A percentile compares a stretch with the other conserved stretches of the same genome.
phyloP scores from a whole-genome alignment of 2,113 vertebrate species.

The Malurus elegans region DNA sequence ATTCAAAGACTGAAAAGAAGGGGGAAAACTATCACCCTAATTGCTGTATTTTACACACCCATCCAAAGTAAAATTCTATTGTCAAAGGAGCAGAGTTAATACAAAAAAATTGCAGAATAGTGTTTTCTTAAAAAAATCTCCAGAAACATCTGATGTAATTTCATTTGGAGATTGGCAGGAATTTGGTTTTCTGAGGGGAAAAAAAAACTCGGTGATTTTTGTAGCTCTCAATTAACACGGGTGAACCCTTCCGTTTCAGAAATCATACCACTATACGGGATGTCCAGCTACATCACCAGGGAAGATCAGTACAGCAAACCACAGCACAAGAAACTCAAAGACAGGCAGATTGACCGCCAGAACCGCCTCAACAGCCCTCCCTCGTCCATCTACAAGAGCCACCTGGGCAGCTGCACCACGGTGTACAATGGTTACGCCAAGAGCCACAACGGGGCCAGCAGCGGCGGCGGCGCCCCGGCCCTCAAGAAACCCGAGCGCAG shows the following conservation, averaged over 20 bases:
- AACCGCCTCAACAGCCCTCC: slow-evolving; percentile 94
- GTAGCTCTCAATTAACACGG: rapidly evolving
- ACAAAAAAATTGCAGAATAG: not conserved
- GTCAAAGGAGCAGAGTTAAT: not conserved
- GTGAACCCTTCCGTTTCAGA: slow-evolving; percentile 67
- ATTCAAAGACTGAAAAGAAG: not conserved
- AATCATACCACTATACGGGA: slow-evolving; percentile 94
- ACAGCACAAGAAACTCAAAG: slow-evolving; percentile 93
- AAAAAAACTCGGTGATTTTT: not conserved
- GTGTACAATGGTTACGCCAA: slow-evolving; percentile 88
- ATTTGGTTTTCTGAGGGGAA: not conserved
- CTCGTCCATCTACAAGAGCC: slow-evolving; percentile 87
- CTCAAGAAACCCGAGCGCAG: slow-evolving; percentile 86
- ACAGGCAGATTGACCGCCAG: slow-evolving; percentile 89
- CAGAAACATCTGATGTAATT: not conserved
- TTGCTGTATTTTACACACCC: not conserved
- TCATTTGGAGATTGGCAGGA: not conserved
- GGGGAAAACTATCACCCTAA: not conserved
- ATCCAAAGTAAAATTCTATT: not conserved
- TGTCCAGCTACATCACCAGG: slow-evolving; percentile 91
- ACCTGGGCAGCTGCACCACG: slow-evolving; percentile 73
- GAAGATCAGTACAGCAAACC: slow-evolving; percentile 94
- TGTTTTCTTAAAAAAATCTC: not conserved
- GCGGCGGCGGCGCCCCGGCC: slow-evolving; percentile 67
- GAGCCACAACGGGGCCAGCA: slow-evolving; percentile 73